Evolutionary conservation across 2,888 invertebrate species (phyloP).

Genomic region (Macroteleia sp.): DNA sequence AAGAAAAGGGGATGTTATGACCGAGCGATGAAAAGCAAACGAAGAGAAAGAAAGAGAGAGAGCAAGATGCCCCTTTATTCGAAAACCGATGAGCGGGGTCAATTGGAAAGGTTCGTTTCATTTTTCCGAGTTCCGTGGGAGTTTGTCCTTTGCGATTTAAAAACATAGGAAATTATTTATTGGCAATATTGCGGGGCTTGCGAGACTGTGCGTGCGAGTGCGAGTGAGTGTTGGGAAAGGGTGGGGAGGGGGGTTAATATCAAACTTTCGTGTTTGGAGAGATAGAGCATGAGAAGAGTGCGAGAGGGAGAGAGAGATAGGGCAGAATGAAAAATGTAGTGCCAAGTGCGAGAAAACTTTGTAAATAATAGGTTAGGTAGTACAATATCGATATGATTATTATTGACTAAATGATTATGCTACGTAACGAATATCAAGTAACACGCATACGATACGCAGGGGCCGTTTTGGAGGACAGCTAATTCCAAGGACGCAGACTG

Average conservation of each 20-base stretch:
- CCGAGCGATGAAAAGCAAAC: slow-evolving; percentile 21
- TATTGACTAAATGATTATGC: slow-evolving; percentile 78
- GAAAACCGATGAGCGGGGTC: slow-evolving; percentile 17
- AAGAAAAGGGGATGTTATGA: slow-evolving; percentile 4
- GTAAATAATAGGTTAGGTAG: slow-evolving; percentile 83
- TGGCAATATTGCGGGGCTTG: slow-evolving; percentile 77
- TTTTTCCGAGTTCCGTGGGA: slow-evolving; percentile 70
- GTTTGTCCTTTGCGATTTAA: slow-evolving; percentile 77
- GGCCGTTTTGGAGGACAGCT: slow-evolving; percentile 66
- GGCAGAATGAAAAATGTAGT: slow-evolving; percentile 72
- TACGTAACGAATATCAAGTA: slow-evolving; percentile 78
- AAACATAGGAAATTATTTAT: slow-evolving; percentile 83
- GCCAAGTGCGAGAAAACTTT: slow-evolving; percentile 78
- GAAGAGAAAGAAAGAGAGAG: slow-evolving; percentile 41
- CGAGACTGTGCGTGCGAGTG: slow-evolving; percentile 57
- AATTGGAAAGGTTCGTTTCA: slow-evolving; percentile 47
- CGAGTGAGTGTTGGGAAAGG: slow-evolving; percentile 27
- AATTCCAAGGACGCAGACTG: slow-evolving; percentile 61
- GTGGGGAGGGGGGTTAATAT: slow-evolving; percentile 19
- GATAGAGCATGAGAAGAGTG: slow-evolving; percentile 9
- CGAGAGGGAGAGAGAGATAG: slow-evolving; percentile 17
- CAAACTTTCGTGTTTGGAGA: slow-evolving; percentile 14
- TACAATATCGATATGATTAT: slow-evolving; percentile 81
- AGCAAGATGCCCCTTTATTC: slow-evolving; percentile 17
- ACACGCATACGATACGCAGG: slow-evolving; percentile 73